Base-by-base conservation (phyloP, 2,888 invertebrate species). In the Drosophila hamatofila region DNA sequence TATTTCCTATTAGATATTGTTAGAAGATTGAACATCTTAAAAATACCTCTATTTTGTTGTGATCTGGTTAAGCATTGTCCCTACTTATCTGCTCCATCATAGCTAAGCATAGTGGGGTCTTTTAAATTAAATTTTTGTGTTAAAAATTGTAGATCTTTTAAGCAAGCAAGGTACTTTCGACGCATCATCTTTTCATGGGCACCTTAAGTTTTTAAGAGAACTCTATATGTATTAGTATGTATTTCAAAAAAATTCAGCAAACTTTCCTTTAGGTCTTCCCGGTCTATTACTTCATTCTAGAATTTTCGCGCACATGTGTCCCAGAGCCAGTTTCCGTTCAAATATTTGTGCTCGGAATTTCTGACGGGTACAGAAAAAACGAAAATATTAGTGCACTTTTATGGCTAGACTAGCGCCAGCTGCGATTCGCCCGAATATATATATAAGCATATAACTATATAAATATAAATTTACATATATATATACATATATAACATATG, bases 351-450 rank as follows among this genome's bases (percentile, higher is more conserved):
- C 14, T n/a, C 5, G 58, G 48, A 46, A 49, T 59, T 49, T 27
- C 37, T 16, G 18, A 39, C 18, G 37, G 11, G 16, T 2, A 37
- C 11, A 16, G 9, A 25, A 46, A 46, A 14, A 58, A 37, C 1
- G 14, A 35, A 39, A 48, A 54, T 11, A 39, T 11, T 16, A 27
- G 18, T 59, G 49, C 37, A 27, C 0, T 62, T 62, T 48, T 25
- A 56, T 56, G 14, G 37, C 62, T 30, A 55, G 44, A 54, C 54
- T 27, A 56, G 57, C 39, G 63, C 57, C 63, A 63, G 57, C 37
- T 57, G 57, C 63, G 33, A 9, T 35, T 59, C 12, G 23, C 21
- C 21, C 44, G 33, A 39, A 48, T 48, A 49, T 48, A 30, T 6
- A 18, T 27, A 48, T 25, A 25, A 16, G 16, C 4, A 25, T 25